Base-by-base conservation (phyloP, 1,140 invertebrate genomes). In the Caerostris extrusa region DNA sequence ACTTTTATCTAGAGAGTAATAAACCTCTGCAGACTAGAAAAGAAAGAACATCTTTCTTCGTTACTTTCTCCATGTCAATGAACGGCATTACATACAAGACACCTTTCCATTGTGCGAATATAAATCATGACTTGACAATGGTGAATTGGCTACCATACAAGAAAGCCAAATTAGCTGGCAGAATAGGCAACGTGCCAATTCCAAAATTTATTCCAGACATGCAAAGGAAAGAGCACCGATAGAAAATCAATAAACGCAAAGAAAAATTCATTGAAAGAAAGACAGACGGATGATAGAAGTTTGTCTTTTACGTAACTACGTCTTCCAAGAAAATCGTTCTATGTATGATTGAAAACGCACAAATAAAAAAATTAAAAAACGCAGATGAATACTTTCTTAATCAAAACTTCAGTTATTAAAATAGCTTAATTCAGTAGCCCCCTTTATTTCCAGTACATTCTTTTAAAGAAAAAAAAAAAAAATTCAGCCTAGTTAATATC, bases 71-170 rank as follows among this genome's bases (percentile, higher is more conserved):
- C 71, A 77, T 50, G 71, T 77, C 71, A 77, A 77, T 34, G 71
- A 77, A 77, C 71, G 71, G 34, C 50, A 77, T 77, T 50, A 77
- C 71, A 50, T 77, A 14, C 19, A 50, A 77, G 34, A 77, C 34
- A 77, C 34, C 71, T 64, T 64, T 64, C 61, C 61, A 64, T 64
- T 64, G 34, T 53, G 50, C 7, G 10, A 12, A 4, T 12, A 77
- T 77, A 77, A 77, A 77, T 77, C 71, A 77, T 77, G 67, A 19
- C 67, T 69, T 69, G 67, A 69, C 67, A 69, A 69, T 69, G 71
- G 71, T 53, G 71, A 77, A 77, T 77, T 77, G 71, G 71, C 71
- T 50, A 50, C 50, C 71, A 77, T 77, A 50, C 71, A 77, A 50
- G 71, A 77, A 53, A 53, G 71, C 71, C 34, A 77, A 77, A 77